These are phyloP conservation scores for Ormia ochracea DNA, from an alignment of 2,888 invertebrate species.

Conservation along the genomic window DNA sequence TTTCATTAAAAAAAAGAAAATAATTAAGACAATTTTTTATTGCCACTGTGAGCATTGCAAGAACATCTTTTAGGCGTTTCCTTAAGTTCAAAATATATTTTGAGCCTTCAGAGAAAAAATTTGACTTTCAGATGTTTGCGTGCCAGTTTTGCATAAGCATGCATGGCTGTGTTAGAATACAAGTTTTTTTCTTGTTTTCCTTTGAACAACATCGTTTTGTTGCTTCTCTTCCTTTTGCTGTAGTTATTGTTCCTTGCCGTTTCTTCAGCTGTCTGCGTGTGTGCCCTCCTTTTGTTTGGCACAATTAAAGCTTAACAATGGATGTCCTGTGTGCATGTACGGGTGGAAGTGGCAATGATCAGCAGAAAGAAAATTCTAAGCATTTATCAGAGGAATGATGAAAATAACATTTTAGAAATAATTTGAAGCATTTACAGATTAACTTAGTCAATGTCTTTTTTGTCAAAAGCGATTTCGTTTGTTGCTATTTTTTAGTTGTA, in stretches of 20 bases:
- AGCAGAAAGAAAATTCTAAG: neutral
- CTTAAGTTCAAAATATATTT: too few relatives aligned
- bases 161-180: neutral
- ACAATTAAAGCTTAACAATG: constrained; percentile 61
- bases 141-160: too few relatives aligned
- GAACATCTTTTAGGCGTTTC: too few relatives aligned
- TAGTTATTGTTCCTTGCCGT: constrained; percentile 54
- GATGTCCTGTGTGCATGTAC: constrained; percentile 29
- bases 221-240: constrained; percentile 5
- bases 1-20: too few relatives aligned
- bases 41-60: too few relatives aligned
- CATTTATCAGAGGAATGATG: neutral
- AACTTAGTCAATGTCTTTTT: neutral
- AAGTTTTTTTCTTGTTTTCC: neutral
- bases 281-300: constrained; percentile 40
- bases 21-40: too few relatives aligned
- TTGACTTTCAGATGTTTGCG: too few relatives aligned
- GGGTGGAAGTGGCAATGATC: neutral
- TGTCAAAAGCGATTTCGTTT: neutral
- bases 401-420: constrained; percentile 4
- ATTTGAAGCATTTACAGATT: neutral
- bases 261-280: constrained; percentile 39
- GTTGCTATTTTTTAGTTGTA: neutral
- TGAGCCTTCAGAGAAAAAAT: too few relatives aligned
- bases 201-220: constrained; percentile 12